Conservation (phyloP, 37 sponge, comb jelly and placozoan genomes). For the Dysidea cf. avara region DNA sequence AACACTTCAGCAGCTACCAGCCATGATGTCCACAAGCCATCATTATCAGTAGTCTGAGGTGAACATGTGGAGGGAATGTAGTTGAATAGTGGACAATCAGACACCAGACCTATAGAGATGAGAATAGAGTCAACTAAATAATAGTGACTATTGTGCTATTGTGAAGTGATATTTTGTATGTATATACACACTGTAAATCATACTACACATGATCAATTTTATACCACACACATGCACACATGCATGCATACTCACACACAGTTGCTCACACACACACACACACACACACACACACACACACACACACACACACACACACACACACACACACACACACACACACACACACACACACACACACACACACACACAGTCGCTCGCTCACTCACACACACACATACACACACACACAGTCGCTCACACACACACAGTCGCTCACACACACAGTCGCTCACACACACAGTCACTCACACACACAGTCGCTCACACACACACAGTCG, state of each 20-base stretch:
- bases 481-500: not conserved
- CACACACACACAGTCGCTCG: not conserved
- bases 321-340: no score
- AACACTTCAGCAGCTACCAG: slow-evolving; percentile 72
- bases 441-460: no score
- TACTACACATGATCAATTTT: no score
- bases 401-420: not conserved
- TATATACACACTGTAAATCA: not conserved
- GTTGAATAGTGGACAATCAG: slow-evolving; percentile 66
- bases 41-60: slow-evolving; percentile 73
- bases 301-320: no score
- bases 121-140: not conserved
- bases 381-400: not conserved
- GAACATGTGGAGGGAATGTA: slow-evolving; percentile 53
- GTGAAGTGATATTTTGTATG: not conserved
- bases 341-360: not conserved
- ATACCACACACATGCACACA: no score
- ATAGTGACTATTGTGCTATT: not conserved
- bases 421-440: not conserved
- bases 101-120: slow-evolving; percentile 48
- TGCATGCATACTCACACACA: not conserved
- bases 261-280: no score
- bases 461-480: no score
- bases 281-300: slow-evolving; percentile 9
- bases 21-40: slow-evolving; percentile 84